These are phyloP conservation scores for Macaria notata DNA, from an alignment of 2,888 invertebrate species.

Conservation along the genomic window DNA sequence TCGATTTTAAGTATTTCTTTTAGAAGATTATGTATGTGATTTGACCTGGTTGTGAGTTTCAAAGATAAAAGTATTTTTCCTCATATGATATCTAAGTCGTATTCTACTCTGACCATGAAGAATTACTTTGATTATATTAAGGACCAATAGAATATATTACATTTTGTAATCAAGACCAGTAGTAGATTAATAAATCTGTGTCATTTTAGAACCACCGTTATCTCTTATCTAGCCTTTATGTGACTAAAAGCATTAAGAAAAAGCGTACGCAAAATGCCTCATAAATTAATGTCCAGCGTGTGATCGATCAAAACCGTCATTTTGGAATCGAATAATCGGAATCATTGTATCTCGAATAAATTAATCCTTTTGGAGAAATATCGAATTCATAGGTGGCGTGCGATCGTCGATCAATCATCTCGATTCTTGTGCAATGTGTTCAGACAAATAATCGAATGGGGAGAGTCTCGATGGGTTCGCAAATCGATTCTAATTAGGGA, in stretches of 20 bases:
- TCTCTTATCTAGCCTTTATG: constrained; percentile 42
- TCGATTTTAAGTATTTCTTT: too few relatives aligned
- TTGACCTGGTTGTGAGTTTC: too few relatives aligned
- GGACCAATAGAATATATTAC: constrained; percentile 30
- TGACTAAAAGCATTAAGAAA: constrained; percentile 25
- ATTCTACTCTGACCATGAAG: too few relatives aligned
- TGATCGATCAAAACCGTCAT: constrained; percentile 49
- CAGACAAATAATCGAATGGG: constrained; percentile 59
- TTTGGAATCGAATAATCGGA: constrained; percentile 43
- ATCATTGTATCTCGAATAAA: constrained; percentile 47
- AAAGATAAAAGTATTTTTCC: too few relatives aligned
- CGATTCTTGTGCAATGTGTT: constrained; percentile 60
- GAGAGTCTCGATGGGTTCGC: constrained; percentile 47
- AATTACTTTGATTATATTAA: neutral
- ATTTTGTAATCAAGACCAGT: constrained; percentile 36
- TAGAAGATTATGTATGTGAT: too few relatives aligned
- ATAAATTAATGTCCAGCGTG: constrained; percentile 38
- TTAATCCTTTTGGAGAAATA: constrained; percentile 68
- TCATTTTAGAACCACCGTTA: constrained; percentile 37
- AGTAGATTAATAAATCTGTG: constrained; percentile 40
- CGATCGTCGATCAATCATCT: constrained; percentile 59
- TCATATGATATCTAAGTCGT: too few relatives aligned
- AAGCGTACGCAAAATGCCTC: constrained; percentile 41
- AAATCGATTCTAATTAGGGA: constrained; percentile 76
- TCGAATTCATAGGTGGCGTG: constrained; percentile 45